phyloP scores from a whole-genome alignment of 35 echinoderm and acorn worm genomes.

The Apostichopus californicus region DNA sequence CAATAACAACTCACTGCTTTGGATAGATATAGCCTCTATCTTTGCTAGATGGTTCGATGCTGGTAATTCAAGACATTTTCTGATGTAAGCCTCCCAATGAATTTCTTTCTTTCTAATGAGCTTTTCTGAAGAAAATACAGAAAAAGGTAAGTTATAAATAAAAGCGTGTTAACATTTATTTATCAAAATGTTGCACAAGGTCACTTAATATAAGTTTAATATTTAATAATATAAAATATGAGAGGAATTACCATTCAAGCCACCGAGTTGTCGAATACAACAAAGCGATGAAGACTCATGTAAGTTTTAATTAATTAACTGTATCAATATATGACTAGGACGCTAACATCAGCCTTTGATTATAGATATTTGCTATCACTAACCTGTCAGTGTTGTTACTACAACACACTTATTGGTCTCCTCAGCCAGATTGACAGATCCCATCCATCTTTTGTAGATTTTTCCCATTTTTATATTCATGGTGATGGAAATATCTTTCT shows the following conservation, averaged over 20 bases:
- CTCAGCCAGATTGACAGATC: conserved; percentile 6
- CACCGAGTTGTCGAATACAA: no score
- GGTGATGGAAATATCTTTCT: conserved; percentile 25
- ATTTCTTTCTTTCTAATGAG: background rate
- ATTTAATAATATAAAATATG: no score
- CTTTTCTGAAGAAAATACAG: background rate
- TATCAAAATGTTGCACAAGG: no score
- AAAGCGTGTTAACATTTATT: no score
- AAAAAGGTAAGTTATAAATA: background rate
- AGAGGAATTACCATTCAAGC: no score
- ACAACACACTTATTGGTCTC: background rate
- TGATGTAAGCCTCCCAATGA: background rate
- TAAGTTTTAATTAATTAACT: no score
- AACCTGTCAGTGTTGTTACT: conserved; percentile 22
- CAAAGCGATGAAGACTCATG: no score
- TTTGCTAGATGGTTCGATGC: background rate
- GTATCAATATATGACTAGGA: no score
- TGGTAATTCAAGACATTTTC: background rate
- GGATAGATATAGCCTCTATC: background rate
- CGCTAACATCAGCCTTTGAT: no score
- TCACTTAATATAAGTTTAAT: no score
- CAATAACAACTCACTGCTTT: background rate
- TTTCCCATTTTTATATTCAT: conserved; percentile 17
- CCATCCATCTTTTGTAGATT: conserved; percentile 19
- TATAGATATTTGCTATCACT: no score